Evolutionary conservation across 2,888 invertebrate genomes (phyloP), one percentile per base, ranked within the genome.

Genomic region (Ophonus ardosiacus): DNA sequence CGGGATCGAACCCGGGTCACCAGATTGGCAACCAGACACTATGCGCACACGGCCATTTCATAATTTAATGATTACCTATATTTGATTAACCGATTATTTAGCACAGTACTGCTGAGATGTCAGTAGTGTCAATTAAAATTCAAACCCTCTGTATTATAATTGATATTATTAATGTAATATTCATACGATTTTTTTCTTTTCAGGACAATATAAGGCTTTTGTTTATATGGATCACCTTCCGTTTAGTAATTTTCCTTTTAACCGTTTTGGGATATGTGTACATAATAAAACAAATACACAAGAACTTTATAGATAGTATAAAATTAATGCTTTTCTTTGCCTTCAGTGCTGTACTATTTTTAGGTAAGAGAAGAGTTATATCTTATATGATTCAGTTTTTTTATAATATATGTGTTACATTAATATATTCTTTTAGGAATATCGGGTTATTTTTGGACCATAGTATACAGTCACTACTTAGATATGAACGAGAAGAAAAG

Each of bases 401-500:
- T 63, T 1, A 63, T 21, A 21, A 21, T 63, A 63, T 10, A 0
- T 13, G 13, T 18, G 24, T 21, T 24, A 21, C 31, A 18, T 63
- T 21, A 21, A 15, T 51, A n/a, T n/a, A 10, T 18, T 74, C 13
- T 74, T 74, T 1, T 43, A 74, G 71, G n/a, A 7, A 17, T 74
- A 4, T 40, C 40, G 10, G 43, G 40, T 7, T 74, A 74, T 43
- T 74, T 74, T 21, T 74, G 71, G 71, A 74, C 71, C 2, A 43
- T 74, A 10, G 71, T 74, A 7, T 74, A 43, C 13, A 74, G 43
- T 74, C 40, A 74, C 40, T 43, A 74, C 13, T 2, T 0, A 13
- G 71, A 74, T 17, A 6, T 74, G 7, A 74, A 43, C 18, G 43
- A 74, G 40, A 74, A 74, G 18, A 7, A 74, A 43, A 74, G 13